Evolutionary conservation across 2,797 vertebrate species (phyloP), one percentile per base, ranked within the genome.

Genomic region (Clarias platycephalus): DNA sequence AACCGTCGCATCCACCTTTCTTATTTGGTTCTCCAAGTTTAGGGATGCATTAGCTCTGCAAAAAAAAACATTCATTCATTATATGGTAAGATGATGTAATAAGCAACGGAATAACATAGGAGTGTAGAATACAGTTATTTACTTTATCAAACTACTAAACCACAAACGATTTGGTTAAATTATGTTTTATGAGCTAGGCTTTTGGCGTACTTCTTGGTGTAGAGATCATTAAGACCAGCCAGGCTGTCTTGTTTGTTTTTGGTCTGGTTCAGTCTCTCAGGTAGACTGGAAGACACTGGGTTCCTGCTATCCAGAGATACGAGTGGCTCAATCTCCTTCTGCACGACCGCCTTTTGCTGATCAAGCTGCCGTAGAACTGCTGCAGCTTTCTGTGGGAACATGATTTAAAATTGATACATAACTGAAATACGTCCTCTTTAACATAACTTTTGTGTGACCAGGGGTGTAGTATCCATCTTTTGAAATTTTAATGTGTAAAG

Each of bases 11-110:
- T 98, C 96, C 4, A 95, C 94, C 22, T 96, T 96, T 86, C 90
- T 94, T 53, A 98, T 97, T 91, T 97, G 97, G 86, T 72, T 94
- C 91, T 98, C 96, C 90, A 99, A 91, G 55, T 95, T 95, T 84
- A 97, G 92, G 28, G 97, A 95, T 18, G 97, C 95, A 72, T 96
- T 96, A 67, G 96, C 96, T 91, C 98, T 99, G 86, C 20, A 44
- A 71, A 12, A 57, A 12, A 20, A 67, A n/a, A 49, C 2, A 64
- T 49, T 4, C 6, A 22, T 63, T 64, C 15, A 28, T 57, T 60
- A 24, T 34, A 77, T 37, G 31, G 12, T 60, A 31, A 13, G 24
- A 68, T 62, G 8, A 62, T 60, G 20, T 40, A 60, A 34, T 18
- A 26, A 13, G 12, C 37, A 77, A 58, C 16, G 5, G 34, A 26